Percentiles rank a stretch among this genome's conserved stretches.
These are phyloP conservation scores for Hydractinia symbiolongicarpus DNA, from an alignment of 30 jellyfish, hydroid and myxozoan species.

Conservation along the genomic window DNA sequence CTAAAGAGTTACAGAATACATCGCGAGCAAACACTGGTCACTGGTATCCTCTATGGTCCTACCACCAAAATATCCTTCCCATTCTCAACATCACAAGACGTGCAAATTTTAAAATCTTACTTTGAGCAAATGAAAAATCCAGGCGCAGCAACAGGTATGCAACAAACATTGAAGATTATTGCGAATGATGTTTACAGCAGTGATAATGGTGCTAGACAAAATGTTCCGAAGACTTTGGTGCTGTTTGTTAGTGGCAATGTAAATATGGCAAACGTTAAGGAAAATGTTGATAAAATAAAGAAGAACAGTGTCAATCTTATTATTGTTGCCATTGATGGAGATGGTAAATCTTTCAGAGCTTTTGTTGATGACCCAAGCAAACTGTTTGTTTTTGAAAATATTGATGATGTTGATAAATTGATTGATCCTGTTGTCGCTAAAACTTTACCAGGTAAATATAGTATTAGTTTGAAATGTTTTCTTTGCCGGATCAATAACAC, in stretches of 20 bases:
- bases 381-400: not conserved
- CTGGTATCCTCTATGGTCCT: constrained; percentile 44
- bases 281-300: not conserved
- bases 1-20: constrained; percentile 33
- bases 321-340: constrained; percentile 21
- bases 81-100: not conserved
- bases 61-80: constrained; percentile 9
- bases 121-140: not conserved
- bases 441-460: not conserved
- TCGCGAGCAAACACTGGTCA: constrained; percentile 22
- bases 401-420: not conserved
- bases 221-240: constrained; percentile 42
- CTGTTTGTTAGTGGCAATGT: constrained; percentile 31
- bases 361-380: not conserved
- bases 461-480: not conserved
- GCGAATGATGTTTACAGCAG: constrained; percentile 17
- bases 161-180: not conserved
- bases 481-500: too few species aligned
- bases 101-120: not conserved
- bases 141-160: not conserved
- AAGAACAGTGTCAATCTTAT: constrained; percentile 1
- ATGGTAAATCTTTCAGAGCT: not conserved
- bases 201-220: constrained; percentile 52
- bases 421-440: not conserved
- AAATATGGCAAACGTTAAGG: not conserved